A percentile compares a stretch with the other conserved stretches of the same genome.
Conservation (phyloP, 2,888 invertebrate species). For the Scaptomyza reducta region DNA sequence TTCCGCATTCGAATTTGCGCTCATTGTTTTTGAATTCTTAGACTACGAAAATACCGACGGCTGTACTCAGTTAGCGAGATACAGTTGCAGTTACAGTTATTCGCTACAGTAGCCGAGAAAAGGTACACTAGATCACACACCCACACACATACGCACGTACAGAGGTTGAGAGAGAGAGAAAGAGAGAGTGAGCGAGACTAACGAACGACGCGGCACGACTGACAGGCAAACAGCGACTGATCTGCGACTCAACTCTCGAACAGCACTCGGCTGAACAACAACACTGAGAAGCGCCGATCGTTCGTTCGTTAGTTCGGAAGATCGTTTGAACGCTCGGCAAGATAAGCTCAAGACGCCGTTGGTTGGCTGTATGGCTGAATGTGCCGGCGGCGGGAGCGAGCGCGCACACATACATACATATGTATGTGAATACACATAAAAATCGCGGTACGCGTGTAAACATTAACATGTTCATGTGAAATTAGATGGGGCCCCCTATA, state of each 20-base stretch:
- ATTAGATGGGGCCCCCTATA: slow-evolving; percentile 50
- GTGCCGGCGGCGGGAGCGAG: slow-evolving; percentile 58
- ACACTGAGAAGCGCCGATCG: not conserved
- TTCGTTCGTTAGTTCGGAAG: not conserved
- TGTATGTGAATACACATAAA: slow-evolving; percentile 58
- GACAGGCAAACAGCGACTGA: slow-evolving; percentile 72
- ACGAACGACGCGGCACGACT: slow-evolving; percentile 47
- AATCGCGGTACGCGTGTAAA: slow-evolving; percentile 79
- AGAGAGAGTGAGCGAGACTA: not conserved
- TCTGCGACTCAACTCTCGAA: slow-evolving; percentile 34
- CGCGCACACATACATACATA: slow-evolving; percentile 47
- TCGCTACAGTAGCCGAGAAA: slow-evolving; percentile 2
- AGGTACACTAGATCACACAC: slow-evolving; percentile 8
- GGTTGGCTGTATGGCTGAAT: slow-evolving; percentile 37
- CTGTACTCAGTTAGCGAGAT: slow-evolving; percentile 5
- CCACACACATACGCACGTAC: slow-evolving; percentile 25
- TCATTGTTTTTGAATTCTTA: slow-evolving; percentile 45
- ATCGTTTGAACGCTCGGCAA: slow-evolving; percentile 36
- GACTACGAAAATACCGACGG: slow-evolving; percentile 44
- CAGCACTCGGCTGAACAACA: slow-evolving; percentile 38
- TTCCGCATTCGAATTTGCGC: slow-evolving; percentile 59
- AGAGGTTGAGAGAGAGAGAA: not conserved
- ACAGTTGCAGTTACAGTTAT: slow-evolving; percentile 13
- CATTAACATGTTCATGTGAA: slow-evolving; percentile 79
- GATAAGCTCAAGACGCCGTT: slow-evolving; percentile 62